phyloP scores from a whole-genome alignment of 1,140 invertebrate genomes.

The Planococcus citri region DNA sequence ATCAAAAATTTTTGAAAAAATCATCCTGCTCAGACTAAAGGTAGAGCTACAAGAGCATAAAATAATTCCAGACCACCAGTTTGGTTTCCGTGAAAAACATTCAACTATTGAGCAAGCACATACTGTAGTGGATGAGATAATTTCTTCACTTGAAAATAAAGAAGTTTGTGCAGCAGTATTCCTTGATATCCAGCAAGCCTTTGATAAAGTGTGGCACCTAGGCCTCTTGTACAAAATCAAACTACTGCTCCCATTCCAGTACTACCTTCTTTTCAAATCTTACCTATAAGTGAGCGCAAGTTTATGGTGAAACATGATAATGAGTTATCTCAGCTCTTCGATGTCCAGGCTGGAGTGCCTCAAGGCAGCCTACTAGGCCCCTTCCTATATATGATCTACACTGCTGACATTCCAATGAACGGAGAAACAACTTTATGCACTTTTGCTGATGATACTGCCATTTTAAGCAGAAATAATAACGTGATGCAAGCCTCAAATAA shows the following conservation, averaged over 20 bases:
- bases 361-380: conserved; percentile 32
- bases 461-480: conserved; percentile 24
- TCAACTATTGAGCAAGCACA: conserved; percentile 31
- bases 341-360: conserved; percentile 28
- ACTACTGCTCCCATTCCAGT: background rate
- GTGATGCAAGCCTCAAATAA: conserved; percentile 24
- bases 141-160: conserved; percentile 23
- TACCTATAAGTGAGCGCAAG: background rate
- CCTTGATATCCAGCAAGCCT: conserved; percentile 28
- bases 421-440: conserved; percentile 27
- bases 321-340: background rate
- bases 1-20: conserved; percentile 31
- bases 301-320: conserved; percentile 17
- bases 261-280: conserved; percentile 11
- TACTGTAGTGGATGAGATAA: conserved; percentile 24
- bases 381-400: conserved; percentile 30
- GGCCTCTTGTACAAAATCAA: no score
- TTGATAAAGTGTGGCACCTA: no score
- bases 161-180: conserved; percentile 26
- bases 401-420: conserved; percentile 30
- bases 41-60: conserved; percentile 22
- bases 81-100: conserved; percentile 29
- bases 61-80: conserved; percentile 30
- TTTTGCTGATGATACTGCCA: conserved; percentile 31
- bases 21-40: conserved; percentile 29